phyloP scores from a whole-genome alignment of 2,113 vertebrate genomes.

The Salminus brasiliensis region DNA sequence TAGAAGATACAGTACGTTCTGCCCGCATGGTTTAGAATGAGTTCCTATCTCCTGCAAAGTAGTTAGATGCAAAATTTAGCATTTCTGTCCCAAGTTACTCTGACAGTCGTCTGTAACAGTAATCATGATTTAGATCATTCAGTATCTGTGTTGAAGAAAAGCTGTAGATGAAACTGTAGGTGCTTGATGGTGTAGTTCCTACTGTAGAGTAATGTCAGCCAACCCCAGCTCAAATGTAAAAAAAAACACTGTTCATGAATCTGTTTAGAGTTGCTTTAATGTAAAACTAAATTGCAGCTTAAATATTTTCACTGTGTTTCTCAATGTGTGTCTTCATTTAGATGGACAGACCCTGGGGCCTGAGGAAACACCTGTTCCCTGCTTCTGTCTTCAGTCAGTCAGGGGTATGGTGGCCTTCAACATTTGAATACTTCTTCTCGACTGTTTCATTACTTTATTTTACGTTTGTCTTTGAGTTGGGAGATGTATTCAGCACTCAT shows the following conservation, averaged over 20 bases:
- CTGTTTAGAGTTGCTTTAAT: neutral
- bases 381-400: neutral
- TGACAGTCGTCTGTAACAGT: neutral
- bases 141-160: neutral
- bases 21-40: neutral
- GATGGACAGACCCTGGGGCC: neutral
- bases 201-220: neutral
- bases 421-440: neutral
- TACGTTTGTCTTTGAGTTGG: neutral
- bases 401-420: slow-evolving; percentile 1
- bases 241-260: too few relatives aligned
- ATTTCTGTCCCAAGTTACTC: neutral
- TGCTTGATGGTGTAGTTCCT: neutral
- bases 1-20: neutral
- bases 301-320: neutral
- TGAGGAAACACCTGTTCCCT: neutral
- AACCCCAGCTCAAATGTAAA: neutral
- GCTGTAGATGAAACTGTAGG: neutral
- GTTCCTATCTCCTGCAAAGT: neutral
- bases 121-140: neutral
- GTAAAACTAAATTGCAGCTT: neutral
- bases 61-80: neutral
- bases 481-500: neutral
- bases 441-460: neutral
- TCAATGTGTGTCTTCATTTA: neutral